Conservation (phyloP, 2,888 invertebrate species). For the Cyaniris semiargus region DNA sequence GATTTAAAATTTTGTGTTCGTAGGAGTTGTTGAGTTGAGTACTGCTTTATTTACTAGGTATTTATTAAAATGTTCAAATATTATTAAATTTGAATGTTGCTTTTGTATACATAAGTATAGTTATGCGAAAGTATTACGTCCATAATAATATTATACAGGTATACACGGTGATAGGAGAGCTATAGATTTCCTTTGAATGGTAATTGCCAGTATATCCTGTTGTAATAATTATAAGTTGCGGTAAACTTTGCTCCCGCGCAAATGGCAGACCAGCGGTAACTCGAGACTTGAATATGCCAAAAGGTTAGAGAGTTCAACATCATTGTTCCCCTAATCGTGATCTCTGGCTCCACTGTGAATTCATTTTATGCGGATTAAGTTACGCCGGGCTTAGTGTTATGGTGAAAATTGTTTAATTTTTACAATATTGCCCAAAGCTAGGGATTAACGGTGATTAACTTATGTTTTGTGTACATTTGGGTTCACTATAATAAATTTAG, state of each 20-base stretch:
- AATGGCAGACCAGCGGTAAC: constrained; percentile 11
- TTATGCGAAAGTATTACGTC: neutral
- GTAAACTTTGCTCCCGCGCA: constrained; percentile 28
- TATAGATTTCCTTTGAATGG: neutral
- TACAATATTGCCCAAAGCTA: neutral
- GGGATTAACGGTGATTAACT: neutral
- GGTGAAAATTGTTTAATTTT: neutral
- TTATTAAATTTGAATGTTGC: no score
- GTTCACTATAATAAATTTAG: neutral
- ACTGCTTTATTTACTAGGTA: no score
- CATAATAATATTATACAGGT: neutral
- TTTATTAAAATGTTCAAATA: no score
- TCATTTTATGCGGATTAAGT: constrained; percentile 13
- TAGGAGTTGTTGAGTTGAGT: no score
- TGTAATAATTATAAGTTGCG: constrained; percentile 18
- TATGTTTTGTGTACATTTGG: neutral
- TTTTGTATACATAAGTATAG: no score
- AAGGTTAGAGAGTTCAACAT: constrained; percentile 24
- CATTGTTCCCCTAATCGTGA: constrained; percentile 8
- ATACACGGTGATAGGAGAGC: neutral
- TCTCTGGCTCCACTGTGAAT: neutral
- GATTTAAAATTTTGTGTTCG: neutral
- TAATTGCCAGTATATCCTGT: neutral
- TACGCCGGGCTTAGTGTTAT: neutral
- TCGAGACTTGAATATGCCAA: constrained; percentile 19